Conservation (phyloP, 1,140 invertebrate species). For the Paracyclopina nana region DNA sequence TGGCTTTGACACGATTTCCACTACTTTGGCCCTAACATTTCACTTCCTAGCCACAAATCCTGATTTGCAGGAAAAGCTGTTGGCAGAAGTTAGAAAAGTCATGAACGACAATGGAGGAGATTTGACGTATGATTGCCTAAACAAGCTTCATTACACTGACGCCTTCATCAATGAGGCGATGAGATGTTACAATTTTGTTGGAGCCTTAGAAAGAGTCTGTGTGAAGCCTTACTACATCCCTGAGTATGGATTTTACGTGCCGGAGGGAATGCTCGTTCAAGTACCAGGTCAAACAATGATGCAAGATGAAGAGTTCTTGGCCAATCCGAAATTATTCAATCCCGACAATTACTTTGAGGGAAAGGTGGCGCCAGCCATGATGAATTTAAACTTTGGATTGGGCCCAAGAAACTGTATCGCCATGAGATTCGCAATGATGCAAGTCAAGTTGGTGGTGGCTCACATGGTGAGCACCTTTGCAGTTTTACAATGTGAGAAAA, state of each 20-base stretch:
- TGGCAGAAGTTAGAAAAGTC: too few species aligned
- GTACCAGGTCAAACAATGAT: slow-evolving; percentile 33
- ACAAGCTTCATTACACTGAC: too few species aligned
- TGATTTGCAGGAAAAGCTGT: too few species aligned
- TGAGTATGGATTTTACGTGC: not conserved
- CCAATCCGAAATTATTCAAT: slow-evolving; percentile 48
- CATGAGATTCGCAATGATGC: slow-evolving; percentile 10
- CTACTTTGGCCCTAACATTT: too few species aligned
- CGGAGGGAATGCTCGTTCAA: slow-evolving; percentile 17
- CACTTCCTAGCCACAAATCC: too few species aligned
- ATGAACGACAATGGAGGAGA: not conserved
- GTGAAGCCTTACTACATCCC: slow-evolving; percentile 7
- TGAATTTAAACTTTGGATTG: slow-evolving; percentile 52
- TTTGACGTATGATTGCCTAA: too few species aligned
- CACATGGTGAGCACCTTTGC: too few species aligned
- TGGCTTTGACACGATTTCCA: too few species aligned
- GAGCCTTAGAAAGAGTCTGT: slow-evolving; percentile 3
- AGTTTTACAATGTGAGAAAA: too few species aligned
- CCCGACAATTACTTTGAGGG: slow-evolving; percentile 50
- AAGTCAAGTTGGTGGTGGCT: too few species aligned
- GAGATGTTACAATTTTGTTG: not conserved
- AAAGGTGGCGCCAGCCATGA: slow-evolving; percentile 36
- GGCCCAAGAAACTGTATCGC: slow-evolving; percentile 53
- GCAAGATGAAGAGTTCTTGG: slow-evolving; percentile 37
- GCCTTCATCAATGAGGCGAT: slow-evolving; percentile 6